phyloP scores from a whole-genome alignment of 2,888 invertebrate genomes.

The Halocaridina rubra region DNA sequence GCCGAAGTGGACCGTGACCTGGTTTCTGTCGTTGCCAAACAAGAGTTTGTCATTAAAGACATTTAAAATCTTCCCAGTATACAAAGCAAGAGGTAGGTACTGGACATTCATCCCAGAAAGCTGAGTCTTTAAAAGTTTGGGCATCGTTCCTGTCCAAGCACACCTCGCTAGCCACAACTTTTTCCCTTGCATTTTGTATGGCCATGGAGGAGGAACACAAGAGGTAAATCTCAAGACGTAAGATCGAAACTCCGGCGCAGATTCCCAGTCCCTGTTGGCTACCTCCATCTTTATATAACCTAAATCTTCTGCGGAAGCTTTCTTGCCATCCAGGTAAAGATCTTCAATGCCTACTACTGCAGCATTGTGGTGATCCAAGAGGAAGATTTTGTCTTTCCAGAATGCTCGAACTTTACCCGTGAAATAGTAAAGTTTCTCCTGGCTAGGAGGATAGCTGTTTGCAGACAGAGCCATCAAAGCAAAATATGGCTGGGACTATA shows the following conservation, averaged over 20 bases:
- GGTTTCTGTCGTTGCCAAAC: constrained; percentile 36
- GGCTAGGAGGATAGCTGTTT: too few species aligned
- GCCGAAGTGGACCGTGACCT: constrained; percentile 13
- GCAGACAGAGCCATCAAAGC: too few species aligned
- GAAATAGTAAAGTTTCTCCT: constrained; percentile 20
- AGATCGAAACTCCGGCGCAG: constrained; percentile 17
- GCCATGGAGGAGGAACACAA: neutral
- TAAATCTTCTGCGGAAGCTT: constrained; percentile 5
- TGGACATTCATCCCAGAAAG: neutral
- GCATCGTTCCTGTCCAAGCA: constrained; percentile 37
- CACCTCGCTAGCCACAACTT: constrained; percentile 8
- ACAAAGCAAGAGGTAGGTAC: constrained; percentile 28
- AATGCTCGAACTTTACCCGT: constrained; percentile 28
- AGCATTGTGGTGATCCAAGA: constrained; percentile 34
- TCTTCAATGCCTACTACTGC: constrained; percentile 26
- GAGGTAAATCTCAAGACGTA: neutral
- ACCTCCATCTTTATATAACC: neutral
- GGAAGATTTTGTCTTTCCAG: constrained; percentile 23
- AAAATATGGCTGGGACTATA: too few species aligned
- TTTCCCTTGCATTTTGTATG: constrained; percentile 17
- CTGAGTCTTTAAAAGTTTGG: neutral
- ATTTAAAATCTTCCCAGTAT: constrained; percentile 11
- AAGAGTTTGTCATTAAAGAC: constrained; percentile 16
- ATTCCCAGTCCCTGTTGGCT: neutral
- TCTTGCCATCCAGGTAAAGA: constrained; percentile 17